A percentile compares a stretch with the other conserved stretches of the same genome.
Evolutionary conservation across 2,113 vertebrate species (phyloP).

Genomic region (Corydoras sp.): DNA sequence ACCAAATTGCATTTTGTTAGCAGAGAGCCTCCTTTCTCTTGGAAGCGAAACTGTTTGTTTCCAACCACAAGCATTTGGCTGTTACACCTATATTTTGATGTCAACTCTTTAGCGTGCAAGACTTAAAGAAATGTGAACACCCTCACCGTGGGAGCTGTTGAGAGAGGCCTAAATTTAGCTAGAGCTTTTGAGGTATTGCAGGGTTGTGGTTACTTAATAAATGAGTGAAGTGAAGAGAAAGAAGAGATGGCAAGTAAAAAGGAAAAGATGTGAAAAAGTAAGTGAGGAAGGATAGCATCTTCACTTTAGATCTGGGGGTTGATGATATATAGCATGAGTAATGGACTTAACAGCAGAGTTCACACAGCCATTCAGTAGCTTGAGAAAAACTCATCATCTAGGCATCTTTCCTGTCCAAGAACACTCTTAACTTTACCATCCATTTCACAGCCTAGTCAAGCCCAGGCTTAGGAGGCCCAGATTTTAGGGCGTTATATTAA

Average conservation of each 20-base stretch:
- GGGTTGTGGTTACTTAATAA: neutral
- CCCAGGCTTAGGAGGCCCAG: constrained; percentile 5
- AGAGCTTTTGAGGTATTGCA: neutral
- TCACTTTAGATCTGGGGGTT: neutral
- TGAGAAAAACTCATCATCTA: constrained; percentile 4
- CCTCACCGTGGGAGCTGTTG: constrained; percentile 2
- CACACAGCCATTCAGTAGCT: constrained; percentile 10
- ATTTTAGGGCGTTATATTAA: constrained; percentile 7
- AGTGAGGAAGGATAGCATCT: neutral
- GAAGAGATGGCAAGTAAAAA: neutral
- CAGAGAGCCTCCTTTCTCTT: too few species aligned
- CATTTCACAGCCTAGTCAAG: constrained; percentile 35
- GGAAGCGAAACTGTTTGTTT: too few species aligned
- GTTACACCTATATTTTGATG: too few species aligned
- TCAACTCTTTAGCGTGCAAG: too few species aligned
- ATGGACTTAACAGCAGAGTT: constrained; percentile 8
- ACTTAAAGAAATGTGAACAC: too few species aligned
- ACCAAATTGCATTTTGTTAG: too few species aligned
- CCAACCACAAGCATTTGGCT: too few species aligned
- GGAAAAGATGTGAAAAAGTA: neutral
- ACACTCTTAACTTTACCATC: constrained; percentile 25
- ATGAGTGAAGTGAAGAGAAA: neutral
- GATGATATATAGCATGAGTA: constrained; percentile 23
- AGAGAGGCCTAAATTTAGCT: constrained; percentile 14
- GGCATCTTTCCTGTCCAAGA: constrained; percentile 29